Evolutionary conservation across 2,113 vertebrate species (phyloP), one percentile per base, ranked within the genome.

Genomic region (Takifugu flavidus): DNA sequence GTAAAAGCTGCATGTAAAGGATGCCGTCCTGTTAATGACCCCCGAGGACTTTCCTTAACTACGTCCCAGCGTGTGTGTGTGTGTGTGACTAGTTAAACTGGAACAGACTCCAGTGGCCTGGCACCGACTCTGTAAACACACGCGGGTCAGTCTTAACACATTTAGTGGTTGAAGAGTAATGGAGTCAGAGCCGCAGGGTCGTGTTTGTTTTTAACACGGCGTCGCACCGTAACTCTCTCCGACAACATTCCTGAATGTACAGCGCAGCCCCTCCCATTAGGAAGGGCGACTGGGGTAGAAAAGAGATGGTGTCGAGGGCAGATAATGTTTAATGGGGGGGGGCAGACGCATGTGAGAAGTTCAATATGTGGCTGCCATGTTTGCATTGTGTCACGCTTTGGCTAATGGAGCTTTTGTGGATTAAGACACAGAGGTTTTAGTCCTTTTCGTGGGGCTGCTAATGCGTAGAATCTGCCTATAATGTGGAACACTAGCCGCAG

Each of bases 21-120:
- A 73, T 57, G 56, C 67, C 58, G 63, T 51, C 74, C 59, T 60
- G 44, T 71, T 86, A 86, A 89, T 88, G 79, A 85, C 77, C 70
- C 75, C 59, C 54, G 2, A 56, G 70, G 66, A 63, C 72, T 55
- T 1, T 25, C 55, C 66, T 52, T 53, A 6, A 1, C 43, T 47
- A 56, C 49, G 65, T 78, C 64, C 42, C 49, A 10, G 59, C 12
- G 45, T 46, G 51, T 31, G 31, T 13, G 49, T 46, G 56, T 55
- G 49, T 34, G 51, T 27, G 60, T 29, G 72, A 61, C 83, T 84
- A 31, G 58, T 88, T 85, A 86, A 87, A 85, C 13, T 80, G 58
- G 59, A 82, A 86, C 83, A 86, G 80, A 77, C 82, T 82, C 70
- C 47, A 13, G 56, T 2, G 62, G 77, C 58, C 68, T 13, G 47